Evolutionary conservation across 2,113 vertebrate species (phyloP).

Genomic region (Daubentonia madagascariensis): DNA sequence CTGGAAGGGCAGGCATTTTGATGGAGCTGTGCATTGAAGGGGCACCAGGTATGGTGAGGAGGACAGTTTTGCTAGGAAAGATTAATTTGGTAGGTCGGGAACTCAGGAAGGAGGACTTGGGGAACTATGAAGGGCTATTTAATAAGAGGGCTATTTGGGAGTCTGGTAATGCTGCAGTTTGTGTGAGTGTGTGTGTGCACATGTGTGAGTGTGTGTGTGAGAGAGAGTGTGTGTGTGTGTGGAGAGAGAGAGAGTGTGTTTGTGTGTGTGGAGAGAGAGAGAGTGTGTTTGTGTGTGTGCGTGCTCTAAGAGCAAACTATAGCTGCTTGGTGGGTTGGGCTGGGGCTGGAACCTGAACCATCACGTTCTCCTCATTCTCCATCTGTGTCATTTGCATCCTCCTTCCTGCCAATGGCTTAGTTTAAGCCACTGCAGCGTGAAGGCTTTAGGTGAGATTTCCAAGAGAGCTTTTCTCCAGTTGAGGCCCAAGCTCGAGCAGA

Average conservation of each 20-base stretch:
- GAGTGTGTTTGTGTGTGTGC: neutral
- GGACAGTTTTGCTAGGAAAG: neutral
- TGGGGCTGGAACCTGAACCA: neutral
- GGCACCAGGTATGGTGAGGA: neutral
- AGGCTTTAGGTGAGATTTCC: neutral
- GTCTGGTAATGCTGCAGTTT: neutral
- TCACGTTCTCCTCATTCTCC: neutral
- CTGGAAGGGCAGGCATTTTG: neutral
- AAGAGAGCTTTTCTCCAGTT: neutral
- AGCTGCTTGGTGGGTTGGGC: neutral
- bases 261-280: too few relatives aligned
- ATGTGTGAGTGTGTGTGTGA: neutral
- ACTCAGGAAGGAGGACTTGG: neutral
- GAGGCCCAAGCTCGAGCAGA: neutral
- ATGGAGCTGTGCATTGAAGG: neutral
- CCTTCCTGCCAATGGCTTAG: neutral
- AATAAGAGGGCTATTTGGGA: conserved; percentile 1
- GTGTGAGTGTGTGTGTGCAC: neutral
- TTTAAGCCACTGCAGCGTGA: neutral
- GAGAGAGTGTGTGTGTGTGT: too few relatives aligned
- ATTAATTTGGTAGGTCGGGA: neutral
- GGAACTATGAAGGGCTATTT: neutral
- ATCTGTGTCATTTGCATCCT: neutral
- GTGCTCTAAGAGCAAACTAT: neutral
- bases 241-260: too few relatives aligned